phyloP scores from a whole-genome alignment of 2,797 vertebrate species.

The Eulemur rubriventer region DNA sequence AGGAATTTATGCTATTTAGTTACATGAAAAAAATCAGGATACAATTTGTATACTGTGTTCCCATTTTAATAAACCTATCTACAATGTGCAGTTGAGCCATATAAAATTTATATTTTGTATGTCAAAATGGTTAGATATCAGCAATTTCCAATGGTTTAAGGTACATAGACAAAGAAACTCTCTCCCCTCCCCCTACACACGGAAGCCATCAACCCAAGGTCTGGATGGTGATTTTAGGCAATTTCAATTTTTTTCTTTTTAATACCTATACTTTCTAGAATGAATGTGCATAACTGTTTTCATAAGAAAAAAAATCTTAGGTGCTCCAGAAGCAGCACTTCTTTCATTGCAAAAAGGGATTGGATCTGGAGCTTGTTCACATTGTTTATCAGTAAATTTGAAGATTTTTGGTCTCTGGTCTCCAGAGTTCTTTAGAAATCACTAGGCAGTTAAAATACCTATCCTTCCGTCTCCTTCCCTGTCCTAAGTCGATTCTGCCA shows the following conservation, averaged over 20 bases:
- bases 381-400: background rate
- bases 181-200: background rate
- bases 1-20: background rate
- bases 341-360: background rate
- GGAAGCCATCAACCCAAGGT: background rate
- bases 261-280: background rate
- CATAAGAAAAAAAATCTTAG: background rate
- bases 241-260: background rate
- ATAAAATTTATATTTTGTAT: background rate
- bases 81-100: background rate
- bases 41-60: background rate
- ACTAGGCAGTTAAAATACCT: background rate
- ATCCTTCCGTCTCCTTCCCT: too few species aligned
- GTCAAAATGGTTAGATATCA: background rate
- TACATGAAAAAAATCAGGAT: slow-evolving; percentile 2
- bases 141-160: background rate
- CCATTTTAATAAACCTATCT: background rate
- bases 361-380: too few species aligned
- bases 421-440: background rate
- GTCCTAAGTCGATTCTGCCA: background rate
- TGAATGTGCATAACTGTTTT: background rate
- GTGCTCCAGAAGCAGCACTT: background rate
- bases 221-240: background rate
- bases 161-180: background rate
- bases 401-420: background rate